A percentile compares a stretch with the other conserved stretches of the same genome.
These are phyloP conservation scores for Trichonephila clavata DNA, from an alignment of 1,140 invertebrate genomes.

Conservation along the genomic window DNA sequence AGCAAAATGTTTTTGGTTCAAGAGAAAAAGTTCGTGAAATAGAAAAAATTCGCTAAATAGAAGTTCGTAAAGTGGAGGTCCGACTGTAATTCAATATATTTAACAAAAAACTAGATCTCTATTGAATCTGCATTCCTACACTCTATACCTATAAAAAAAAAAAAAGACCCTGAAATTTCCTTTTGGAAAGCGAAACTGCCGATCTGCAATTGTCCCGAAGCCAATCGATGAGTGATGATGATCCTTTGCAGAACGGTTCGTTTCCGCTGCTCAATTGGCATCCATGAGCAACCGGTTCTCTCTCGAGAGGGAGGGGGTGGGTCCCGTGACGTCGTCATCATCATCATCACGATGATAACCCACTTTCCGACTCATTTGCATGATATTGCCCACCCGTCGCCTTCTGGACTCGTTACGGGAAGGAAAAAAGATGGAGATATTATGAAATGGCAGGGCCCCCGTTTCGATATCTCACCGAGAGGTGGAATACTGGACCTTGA, in stretches of 20 bases:
- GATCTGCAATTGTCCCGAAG: conserved; percentile 28
- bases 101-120: too few relatives aligned
- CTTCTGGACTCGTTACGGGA: not conserved
- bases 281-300: conserved; percentile 6
- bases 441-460: not conserved
- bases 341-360: conserved; percentile 2
- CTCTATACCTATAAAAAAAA: too few relatives aligned
- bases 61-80: too few relatives aligned
- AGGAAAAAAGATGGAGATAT: conserved; percentile 10
- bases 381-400: conserved; percentile 25
- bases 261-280: not conserved
- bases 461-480: not conserved
- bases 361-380: conserved; percentile 37
- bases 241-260: not conserved
- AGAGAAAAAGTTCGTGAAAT: too few relatives aligned
- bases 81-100: too few relatives aligned
- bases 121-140: too few relatives aligned
- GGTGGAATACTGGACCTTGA: not conserved
- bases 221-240: conserved; percentile 19
- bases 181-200: not conserved
- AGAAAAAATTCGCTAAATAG: too few relatives aligned
- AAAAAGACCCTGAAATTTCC: too few relatives aligned
- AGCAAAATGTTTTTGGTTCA: too few relatives aligned
- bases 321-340: not conserved
- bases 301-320: not conserved